These are phyloP conservation scores for Jordanella pulchra DNA, from an alignment of 2,797 vertebrate species.

Conservation along the genomic window DNA sequence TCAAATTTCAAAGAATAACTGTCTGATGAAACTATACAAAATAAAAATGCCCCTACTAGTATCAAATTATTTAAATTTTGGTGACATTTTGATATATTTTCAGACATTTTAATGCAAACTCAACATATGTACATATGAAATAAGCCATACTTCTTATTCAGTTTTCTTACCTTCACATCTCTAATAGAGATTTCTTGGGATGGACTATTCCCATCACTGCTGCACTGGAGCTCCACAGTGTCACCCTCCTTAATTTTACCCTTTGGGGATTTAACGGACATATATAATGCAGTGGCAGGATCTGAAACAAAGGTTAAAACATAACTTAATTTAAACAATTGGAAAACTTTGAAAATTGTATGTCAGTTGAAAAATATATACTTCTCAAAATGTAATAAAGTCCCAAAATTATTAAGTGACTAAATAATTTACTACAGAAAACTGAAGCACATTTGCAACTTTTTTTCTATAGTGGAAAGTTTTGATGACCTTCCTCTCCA, in stretches of 20 bases:
- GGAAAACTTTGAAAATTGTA: not conserved
- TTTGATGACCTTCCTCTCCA: too few species aligned
- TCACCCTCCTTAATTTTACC: slow-evolving; percentile 88
- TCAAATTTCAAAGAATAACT: not conserved
- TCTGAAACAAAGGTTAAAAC: slow-evolving; percentile 74
- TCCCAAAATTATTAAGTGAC: too few species aligned
- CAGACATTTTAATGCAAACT: not conserved
- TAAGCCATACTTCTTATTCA: too few species aligned
- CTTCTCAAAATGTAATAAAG: not conserved
- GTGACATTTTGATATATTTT: not conserved
- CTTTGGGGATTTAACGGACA: slow-evolving; percentile 72
- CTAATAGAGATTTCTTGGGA: slow-evolving; percentile 63
- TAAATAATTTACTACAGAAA: too few species aligned
- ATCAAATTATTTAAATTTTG: not conserved
- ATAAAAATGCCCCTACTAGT: not conserved
- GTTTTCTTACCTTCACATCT: not conserved
- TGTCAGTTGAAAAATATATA: not conserved
- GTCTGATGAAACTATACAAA: not conserved
- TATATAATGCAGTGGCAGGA: slow-evolving; percentile 73
- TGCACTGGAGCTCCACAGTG: slow-evolving; percentile 81
- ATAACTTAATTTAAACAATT: not conserved
- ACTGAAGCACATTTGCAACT: too few species aligned
- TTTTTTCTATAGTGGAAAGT: too few species aligned
- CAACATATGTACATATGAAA: not conserved
- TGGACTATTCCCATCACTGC: slow-evolving; percentile 80